Evolutionary conservation across 2,797 vertebrate genomes (phyloP), one percentile per base, ranked within the genome.

Genomic region (Danionella dracula): DNA sequence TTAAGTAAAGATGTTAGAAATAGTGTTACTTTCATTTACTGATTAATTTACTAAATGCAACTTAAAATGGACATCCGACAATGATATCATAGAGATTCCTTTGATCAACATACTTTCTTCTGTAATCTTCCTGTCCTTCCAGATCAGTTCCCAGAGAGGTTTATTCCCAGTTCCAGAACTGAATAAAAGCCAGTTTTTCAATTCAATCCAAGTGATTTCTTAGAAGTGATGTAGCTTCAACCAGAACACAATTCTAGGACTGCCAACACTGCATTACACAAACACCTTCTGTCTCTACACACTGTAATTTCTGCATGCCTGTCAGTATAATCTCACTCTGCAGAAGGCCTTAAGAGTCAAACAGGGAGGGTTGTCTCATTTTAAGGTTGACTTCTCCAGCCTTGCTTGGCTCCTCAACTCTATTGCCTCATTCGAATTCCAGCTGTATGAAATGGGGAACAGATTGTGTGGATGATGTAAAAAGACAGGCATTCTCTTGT

Each of bases 381-480:
- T 69, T 54, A 40, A 58, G 42, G 32, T 55, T 63, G 49, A 53
- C 42, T 38, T 70, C 54, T 56, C 37, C 48, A 61, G 72, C 44
- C 50, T 55, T 17, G 66, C 59, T 68, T 74, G 49, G 69, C 70
- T 73, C 31, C 54, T 56, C 29, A 75, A 41, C 66, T 41, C 40
- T 46, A 70, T 72, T 74, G 75, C 71, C 64, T 70, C 73, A 71
- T 37, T 75, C 57, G 64, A 79, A 81, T 80, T 82, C 76, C 84
- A 87, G 86, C 84, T 85, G 86, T 83, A 87, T 73, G 79, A 88
- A 88, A 88, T 87, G 76, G 74, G 69, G 82, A 87, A 78, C 87
- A 88, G 88, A 87, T 86, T 87, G 81, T 83, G 83, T 83, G 76
- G 80, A 82, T 81, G 82, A 89, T 85, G 86, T 86, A 82, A 84